Conservation (phyloP, 2,888 invertebrate genomes). For the Drosophila mimica region DNA sequence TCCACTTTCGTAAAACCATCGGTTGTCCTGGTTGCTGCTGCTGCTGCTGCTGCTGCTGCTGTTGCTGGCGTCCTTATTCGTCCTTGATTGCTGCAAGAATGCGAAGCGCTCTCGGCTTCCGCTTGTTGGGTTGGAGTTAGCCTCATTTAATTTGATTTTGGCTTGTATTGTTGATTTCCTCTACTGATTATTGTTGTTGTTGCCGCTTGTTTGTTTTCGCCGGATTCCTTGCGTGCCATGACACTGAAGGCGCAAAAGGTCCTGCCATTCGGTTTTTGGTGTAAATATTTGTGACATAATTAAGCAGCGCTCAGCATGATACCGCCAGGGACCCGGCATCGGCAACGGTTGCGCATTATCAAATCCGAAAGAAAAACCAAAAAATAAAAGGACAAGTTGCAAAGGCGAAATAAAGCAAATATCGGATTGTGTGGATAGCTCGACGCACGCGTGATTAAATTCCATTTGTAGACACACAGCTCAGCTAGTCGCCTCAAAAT, state of each 20-base stretch:
- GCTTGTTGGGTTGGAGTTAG: constrained; percentile 28
- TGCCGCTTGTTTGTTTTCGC: constrained; percentile 54
- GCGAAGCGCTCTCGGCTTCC: constrained; percentile 17
- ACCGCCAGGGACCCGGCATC: constrained; percentile 40
- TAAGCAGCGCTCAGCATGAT: constrained; percentile 67
- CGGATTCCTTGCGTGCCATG: constrained; percentile 72
- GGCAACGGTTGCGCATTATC: constrained; percentile 55
- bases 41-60: constrained; percentile 4
- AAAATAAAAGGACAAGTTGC: constrained; percentile 48
- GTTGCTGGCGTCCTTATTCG: constrained; percentile 57
- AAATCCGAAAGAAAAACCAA: constrained; percentile 52
- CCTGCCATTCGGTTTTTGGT: constrained; percentile 58
- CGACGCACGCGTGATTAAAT: constrained; percentile 75
- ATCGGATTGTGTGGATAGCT: constrained; percentile 62
- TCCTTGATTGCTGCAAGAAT: constrained; percentile 66
- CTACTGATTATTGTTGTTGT: constrained; percentile 20
- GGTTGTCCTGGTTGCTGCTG: constrained; percentile 31
- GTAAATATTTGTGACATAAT: constrained; percentile 81
- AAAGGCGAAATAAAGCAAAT: constrained; percentile 73
- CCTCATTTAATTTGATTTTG: constrained; percentile 64
- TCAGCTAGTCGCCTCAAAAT: constrained; percentile 29
- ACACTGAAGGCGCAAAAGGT: constrained; percentile 57
- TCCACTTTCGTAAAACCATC: constrained; percentile 60
- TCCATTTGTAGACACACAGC: constrained; percentile 72
- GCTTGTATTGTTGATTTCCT: constrained; percentile 42